Conservation (phyloP, 2,888 invertebrate genomes). For the Drosophila emarginata region DNA sequence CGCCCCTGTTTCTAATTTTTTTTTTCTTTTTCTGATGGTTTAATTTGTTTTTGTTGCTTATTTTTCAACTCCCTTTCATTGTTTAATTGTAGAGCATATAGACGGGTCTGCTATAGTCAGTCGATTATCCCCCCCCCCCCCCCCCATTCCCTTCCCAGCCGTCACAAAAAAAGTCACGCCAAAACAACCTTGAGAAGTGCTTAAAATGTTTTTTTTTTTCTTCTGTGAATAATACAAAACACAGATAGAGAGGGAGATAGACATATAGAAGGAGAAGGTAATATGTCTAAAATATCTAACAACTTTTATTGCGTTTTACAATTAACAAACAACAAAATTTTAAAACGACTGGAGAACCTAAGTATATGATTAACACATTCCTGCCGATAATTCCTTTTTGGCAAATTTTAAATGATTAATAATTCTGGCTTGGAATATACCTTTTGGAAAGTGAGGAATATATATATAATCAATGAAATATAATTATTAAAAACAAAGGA, state of each 20-base stretch:
- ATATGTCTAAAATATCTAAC: neutral
- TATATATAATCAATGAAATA: no score
- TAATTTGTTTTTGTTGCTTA: constrained; percentile 49
- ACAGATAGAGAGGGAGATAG: neutral
- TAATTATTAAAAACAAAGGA: no score
- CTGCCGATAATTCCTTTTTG: neutral
- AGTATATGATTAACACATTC: constrained; percentile 2
- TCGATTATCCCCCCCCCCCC: neutral
- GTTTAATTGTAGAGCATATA: constrained; percentile 26
- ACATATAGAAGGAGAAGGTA: neutral
- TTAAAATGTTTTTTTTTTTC: constrained; percentile 70
- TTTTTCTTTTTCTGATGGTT: constrained; percentile 51
- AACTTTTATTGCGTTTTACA: constrained; percentile 8
- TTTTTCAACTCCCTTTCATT: constrained; percentile 10
- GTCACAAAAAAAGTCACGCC: constrained; percentile 2
- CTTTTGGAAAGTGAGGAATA: no score
- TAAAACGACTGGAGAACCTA: neutral
- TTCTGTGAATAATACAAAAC: constrained; percentile 7
- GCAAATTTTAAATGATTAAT: neutral
- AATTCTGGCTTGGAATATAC: no score
- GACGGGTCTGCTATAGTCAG: constrained; percentile 5
- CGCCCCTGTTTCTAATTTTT: neutral
- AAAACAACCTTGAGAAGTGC: constrained; percentile 67
- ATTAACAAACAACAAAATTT: constrained; percentile 5
- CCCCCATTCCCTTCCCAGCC: neutral